These are phyloP conservation scores for Chorisops tibialis DNA, from an alignment of 2,888 invertebrate species.

Conservation along the genomic window DNA sequence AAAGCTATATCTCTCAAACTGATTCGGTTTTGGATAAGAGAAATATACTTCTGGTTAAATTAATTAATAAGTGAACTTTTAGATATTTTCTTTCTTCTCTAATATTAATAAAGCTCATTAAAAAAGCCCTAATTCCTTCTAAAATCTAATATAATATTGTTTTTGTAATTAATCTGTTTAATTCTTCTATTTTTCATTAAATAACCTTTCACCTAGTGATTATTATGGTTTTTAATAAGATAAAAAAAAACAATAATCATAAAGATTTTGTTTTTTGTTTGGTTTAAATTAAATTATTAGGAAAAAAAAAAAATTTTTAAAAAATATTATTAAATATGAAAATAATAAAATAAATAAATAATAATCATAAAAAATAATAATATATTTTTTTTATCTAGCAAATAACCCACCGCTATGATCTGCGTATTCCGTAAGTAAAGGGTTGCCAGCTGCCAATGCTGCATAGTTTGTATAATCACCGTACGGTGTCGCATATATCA, in stretches of 20 bases:
- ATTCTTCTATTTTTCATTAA: not conserved
- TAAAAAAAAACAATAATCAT: not conserved
- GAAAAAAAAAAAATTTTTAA: slow-evolving; percentile 18
- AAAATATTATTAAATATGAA: slow-evolving; percentile 16
- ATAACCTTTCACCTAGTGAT: not conserved
- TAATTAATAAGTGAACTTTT: too few relatives aligned
- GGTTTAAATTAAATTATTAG: not conserved
- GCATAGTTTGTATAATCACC: slow-evolving; percentile 89
- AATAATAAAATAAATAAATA: slow-evolving; percentile 23
- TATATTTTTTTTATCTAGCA: slow-evolving; percentile 51
- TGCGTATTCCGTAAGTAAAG: slow-evolving; percentile 80
- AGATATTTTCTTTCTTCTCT: too few relatives aligned
- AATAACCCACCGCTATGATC: slow-evolving; percentile 96
- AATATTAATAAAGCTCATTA: too few relatives aligned
- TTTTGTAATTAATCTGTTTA: not conserved
- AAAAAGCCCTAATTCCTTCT: too few relatives aligned
- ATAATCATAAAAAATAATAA: slow-evolving; percentile 22
- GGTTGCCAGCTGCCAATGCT: slow-evolving; percentile 73
- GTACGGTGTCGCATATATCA: slow-evolving; percentile 80
- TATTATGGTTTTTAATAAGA: not conserved
- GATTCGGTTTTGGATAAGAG: too few relatives aligned
- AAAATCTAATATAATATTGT: too few relatives aligned
- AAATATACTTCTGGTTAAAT: too few relatives aligned
- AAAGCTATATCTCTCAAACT: too few relatives aligned
- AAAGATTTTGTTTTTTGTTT: not conserved